Evolutionary conservation across 2,113 vertebrate genomes (phyloP).

Genomic region (Vireo altiloquus): DNA sequence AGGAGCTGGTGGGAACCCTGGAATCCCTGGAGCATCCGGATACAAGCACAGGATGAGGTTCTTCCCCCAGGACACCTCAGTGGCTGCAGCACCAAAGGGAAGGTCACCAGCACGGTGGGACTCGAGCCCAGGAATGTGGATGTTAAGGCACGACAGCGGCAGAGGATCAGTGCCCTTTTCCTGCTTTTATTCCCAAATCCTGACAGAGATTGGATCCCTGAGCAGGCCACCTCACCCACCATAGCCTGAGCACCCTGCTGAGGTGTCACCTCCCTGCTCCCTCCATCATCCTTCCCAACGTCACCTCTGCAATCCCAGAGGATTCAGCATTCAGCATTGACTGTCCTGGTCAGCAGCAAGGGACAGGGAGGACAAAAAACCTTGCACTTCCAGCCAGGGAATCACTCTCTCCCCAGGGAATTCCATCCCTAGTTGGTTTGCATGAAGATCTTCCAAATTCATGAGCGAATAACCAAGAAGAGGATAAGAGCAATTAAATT

Average conservation of each 20-base stretch:
- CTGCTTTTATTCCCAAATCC: background rate
- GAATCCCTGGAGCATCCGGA: rapidly evolving
- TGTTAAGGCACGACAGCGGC: rapidly evolving
- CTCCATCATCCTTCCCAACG: rapidly evolving
- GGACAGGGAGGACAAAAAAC: background rate
- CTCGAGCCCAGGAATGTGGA: rapidly evolving
- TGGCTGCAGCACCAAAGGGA: background rate
- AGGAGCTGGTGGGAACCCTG: background rate
- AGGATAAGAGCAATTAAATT: background rate
- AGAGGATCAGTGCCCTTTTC: background rate
- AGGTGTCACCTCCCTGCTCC: background rate
- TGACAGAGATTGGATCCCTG: rapidly evolving
- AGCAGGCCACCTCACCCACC: background rate
- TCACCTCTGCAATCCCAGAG: background rate
- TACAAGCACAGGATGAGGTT: background rate
- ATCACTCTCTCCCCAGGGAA: background rate
- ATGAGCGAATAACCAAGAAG: background rate
- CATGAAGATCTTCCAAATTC: background rate
- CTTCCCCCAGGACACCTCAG: background rate
- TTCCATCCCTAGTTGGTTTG: background rate
- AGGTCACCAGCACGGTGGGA: rapidly evolving
- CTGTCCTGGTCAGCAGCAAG: background rate
- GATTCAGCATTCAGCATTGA: rapidly evolving
- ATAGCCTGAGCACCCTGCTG: background rate
- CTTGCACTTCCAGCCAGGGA: background rate